Percentiles rank a stretch among this genome's conserved stretches.
Evolutionary conservation across 2,113 vertebrate species (phyloP).

Genomic region (Alexandromys fortis): DNA sequence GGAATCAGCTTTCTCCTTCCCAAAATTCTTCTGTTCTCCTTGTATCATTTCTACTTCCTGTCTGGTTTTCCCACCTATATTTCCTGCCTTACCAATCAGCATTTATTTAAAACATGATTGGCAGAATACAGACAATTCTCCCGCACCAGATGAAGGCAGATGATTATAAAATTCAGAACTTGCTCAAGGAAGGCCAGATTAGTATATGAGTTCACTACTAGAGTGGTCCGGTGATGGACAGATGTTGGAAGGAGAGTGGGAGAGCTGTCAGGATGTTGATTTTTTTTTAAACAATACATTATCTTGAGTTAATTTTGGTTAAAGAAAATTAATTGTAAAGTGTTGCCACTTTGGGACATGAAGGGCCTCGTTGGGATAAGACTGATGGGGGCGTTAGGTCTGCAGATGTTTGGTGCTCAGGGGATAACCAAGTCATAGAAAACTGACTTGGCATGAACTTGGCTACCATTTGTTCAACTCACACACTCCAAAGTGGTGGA

Average conservation of each 20-base stretch:
- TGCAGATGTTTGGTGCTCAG: neutral
- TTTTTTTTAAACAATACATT: neutral
- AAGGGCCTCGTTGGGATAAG: neutral
- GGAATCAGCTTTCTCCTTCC: too few relatives aligned
- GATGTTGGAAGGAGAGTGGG: neutral
- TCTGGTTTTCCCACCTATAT: too few relatives aligned
- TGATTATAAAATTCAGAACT: conserved; percentile 44
- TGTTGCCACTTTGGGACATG: neutral
- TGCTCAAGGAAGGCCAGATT: neutral
- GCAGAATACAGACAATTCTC: too few relatives aligned
- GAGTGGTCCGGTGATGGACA: neutral
- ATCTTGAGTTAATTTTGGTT: conserved; percentile 1
- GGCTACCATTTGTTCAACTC: too few relatives aligned
- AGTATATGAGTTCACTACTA: neutral
- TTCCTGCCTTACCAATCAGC: too few relatives aligned
- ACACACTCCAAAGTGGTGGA: neutral
- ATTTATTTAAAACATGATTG: too few relatives aligned
- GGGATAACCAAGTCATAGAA: neutral
- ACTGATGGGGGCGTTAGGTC: neutral
- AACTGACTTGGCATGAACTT: neutral
- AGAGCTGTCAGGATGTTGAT: neutral
- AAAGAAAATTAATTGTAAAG: neutral
- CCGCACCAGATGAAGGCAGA: neutral
- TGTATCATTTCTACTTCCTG: too few relatives aligned
- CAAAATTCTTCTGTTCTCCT: too few relatives aligned